Base-by-base conservation (phyloP, 2,797 vertebrate genomes). In the Zenarchopterus dispar region DNA sequence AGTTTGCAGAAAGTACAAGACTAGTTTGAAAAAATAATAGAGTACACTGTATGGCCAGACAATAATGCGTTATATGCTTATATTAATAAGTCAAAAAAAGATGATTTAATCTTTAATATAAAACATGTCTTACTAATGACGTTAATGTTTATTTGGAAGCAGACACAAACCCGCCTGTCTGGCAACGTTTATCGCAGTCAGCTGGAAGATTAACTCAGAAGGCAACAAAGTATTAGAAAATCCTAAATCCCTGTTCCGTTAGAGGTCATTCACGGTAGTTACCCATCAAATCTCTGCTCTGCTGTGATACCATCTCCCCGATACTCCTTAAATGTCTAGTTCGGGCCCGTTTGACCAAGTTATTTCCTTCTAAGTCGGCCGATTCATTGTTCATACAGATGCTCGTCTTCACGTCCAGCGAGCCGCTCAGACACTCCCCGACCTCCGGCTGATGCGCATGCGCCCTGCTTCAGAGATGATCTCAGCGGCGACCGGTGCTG, bases 371-470 rank as follows among this genome's bases (percentile, higher is more conserved):
- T 22, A 17, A 28, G 22, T 51, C 66, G 19, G 49, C 71, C 66
- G 73, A 65, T 71, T 78, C 84, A 86, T 92, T 89, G 81, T 89
- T 82, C 89, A 57, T 64, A 49, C 62, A 69, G 77, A 89, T 75
- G 78, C 85, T 87, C 73, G 58, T 48, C 67, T 73, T 50, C 70
- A 69, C 62, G 77, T 69, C 85, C 67, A 78, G 54, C 46, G 26
- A 76, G 53, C 76, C 51, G 69, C 86, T 79, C 86, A 83, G 91
- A 92, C 93, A 92, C 92, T 90, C 93, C 93, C 90, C 88, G 80
- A 78, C 7, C 36, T 6, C 22, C 9, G 4, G 9, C 23, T 21
- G 73, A 50, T 83, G 88, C 90, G 92, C 92, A 92, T 92, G 92
- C 89, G n/a, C 86, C 0, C 0, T 13, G 0, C 13, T 10, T 0